Evolutionary conservation across 2,888 invertebrate species (phyloP).

Genomic region (Spilarctia lutea): DNA sequence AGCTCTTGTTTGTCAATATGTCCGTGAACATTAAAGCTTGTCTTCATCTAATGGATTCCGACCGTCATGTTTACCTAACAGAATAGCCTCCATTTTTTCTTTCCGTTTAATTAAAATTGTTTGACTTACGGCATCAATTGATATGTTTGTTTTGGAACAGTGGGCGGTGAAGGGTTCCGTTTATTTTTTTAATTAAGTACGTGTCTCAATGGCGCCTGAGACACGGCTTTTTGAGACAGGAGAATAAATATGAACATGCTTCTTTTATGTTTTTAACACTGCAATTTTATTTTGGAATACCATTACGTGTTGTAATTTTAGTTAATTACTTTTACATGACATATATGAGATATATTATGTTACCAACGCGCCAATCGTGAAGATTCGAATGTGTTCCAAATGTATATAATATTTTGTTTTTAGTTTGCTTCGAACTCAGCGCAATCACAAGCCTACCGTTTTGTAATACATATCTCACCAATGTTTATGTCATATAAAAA

Average conservation of each 20-base stretch:
- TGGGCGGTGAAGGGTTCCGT: constrained; percentile 39
- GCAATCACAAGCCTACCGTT: no score
- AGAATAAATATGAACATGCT: constrained; percentile 3
- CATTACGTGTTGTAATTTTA: neutral
- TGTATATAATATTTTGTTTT: no score
- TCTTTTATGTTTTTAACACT: neutral
- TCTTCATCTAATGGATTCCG: constrained; percentile 75
- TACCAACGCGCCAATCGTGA: no score
- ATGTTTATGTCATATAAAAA: no score
- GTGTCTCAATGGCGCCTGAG: constrained; percentile 22
- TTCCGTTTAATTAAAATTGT: constrained; percentile 52
- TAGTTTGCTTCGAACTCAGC: no score
- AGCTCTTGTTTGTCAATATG: constrained; percentile 66
- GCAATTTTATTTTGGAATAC: neutral
- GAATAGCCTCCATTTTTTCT: constrained; percentile 49
- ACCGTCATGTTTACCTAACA: constrained; percentile 64
- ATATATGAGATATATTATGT: no score
- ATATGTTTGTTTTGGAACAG: constrained; percentile 55
- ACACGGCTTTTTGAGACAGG: constrained; percentile 15
- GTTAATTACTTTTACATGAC: neutral
- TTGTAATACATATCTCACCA: no score
- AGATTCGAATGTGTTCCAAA: no score
- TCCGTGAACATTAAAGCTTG: constrained; percentile 61
- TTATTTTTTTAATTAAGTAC: constrained; percentile 34
- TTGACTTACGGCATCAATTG: constrained; percentile 50